Evolutionary conservation across 2,797 vertebrate species (phyloP), one percentile per base, ranked within the genome.

Genomic region (Sarcoramphus papa): DNA sequence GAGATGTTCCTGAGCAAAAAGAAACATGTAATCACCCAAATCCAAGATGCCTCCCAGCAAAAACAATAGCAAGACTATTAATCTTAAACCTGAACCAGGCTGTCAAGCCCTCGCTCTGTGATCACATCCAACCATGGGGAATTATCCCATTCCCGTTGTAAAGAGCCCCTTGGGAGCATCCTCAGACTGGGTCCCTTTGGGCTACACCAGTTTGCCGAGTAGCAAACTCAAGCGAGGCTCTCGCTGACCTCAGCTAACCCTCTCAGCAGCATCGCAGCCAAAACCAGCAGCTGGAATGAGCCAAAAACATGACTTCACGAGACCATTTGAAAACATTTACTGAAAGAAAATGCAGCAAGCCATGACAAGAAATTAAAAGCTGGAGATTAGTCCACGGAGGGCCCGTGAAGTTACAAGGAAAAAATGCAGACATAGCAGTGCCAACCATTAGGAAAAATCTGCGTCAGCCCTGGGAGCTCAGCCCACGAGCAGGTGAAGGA

Each of bases 241-340:
- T 90, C 28, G 2, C 63, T 96, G 81, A 69, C 97, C 97, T 98
- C 93, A 95, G 50, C 82, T 93, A 94, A 97, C 95, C 97, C 95
- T 68, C 79, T 70, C 57, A 76, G 90, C 56, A 92, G 90, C 59
- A 35, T 1, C 1, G 2, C 85, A 84, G 93, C 94, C 97, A 97
- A 97, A 95, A 93, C 3, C 73, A 95, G 91, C 89, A 93, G 92
- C 75, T 76, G 85, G 68, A 83, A 88, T 53, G 56, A 83, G 94
- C 96, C 97, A 94, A 89, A 97, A 87, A 33, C 94, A 97, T 96
- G 94, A 97, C 92, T 96, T 89, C 93, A 93, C 41, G 5, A 93
- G 88, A 92, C 80, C 95, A 72, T 90, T 92, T 94, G 94, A 91
- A 92, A 97, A 97, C 95, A 90, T 79, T 93, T 88, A 84, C 95